phyloP scores from a whole-genome alignment of 1,140 invertebrate species.

The Babylonia areolata region DNA sequence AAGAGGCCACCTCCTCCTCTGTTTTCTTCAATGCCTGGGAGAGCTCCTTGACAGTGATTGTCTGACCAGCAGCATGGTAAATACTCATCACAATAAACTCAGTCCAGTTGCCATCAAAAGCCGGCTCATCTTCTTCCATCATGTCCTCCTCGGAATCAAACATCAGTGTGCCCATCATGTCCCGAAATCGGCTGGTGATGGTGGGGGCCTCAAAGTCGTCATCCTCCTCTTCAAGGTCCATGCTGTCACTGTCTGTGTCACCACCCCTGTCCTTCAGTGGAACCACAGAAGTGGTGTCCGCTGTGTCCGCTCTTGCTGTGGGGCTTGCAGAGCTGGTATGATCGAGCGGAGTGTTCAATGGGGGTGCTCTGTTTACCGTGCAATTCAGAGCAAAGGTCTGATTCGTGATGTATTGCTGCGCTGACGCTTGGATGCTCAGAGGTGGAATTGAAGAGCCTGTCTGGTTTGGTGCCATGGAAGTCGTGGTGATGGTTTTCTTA shows the following conservation, averaged over 20 bases:
- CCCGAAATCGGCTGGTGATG: background rate
- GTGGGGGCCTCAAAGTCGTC: background rate
- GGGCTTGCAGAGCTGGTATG: background rate
- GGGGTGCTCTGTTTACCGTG: too few relatives aligned
- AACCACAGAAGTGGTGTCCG: background rate
- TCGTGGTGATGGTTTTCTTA: too few relatives aligned
- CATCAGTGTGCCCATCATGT: background rate
- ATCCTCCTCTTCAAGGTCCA: background rate
- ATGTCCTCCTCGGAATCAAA: background rate
- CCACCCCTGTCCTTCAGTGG: background rate
- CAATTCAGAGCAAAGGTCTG: background rate
- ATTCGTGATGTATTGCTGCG: too few relatives aligned
- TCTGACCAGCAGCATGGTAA: background rate
- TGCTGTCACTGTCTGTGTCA: too few relatives aligned
- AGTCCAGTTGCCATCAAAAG: too few relatives aligned
- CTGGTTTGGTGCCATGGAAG: too few relatives aligned
- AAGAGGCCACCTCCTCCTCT: background rate
- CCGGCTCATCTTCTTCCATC: background rate
- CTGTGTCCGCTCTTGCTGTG: too few relatives aligned
- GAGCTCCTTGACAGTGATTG: background rate
- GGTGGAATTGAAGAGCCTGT: too few relatives aligned
- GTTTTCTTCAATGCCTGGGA: background rate
- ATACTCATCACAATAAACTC: background rate
- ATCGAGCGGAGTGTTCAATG: background rate
- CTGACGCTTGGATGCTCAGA: too few relatives aligned